These are phyloP conservation scores for Bambusicola thoracicus DNA, from an alignment of 2,113 vertebrate species.

Conservation along the genomic window DNA sequence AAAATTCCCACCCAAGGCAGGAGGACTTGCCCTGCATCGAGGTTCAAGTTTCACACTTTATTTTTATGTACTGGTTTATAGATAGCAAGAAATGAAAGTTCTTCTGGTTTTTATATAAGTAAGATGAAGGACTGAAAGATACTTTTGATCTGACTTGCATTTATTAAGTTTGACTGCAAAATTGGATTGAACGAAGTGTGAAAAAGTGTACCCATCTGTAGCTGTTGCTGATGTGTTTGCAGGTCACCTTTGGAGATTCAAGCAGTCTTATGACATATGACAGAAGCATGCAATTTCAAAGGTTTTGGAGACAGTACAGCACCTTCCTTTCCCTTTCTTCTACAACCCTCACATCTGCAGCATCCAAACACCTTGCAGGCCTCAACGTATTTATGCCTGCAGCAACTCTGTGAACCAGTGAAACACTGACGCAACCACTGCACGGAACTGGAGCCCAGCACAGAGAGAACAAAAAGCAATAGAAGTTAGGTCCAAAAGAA, in stretches of 20 bases:
- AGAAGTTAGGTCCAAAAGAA: not conserved
- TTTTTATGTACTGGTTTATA: constrained; percentile 47
- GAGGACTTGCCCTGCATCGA: not conserved
- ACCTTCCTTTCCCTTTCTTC: not conserved
- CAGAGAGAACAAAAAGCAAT: not conserved
- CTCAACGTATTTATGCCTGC: not conserved
- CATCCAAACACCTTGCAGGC: not conserved
- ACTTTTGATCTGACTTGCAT: not conserved
- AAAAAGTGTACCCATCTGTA: not conserved
- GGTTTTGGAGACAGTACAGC: not conserved
- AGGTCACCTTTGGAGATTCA: not conserved
- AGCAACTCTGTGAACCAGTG: not conserved
- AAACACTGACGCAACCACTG: not conserved
- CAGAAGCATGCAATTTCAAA: not conserved
- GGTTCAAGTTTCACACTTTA: constrained; percentile 12
- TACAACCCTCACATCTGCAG: not conserved
- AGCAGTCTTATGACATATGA: not conserved
- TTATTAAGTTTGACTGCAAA: not conserved
- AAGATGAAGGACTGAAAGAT: not conserved
- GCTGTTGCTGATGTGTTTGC: not conserved
- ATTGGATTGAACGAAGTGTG: not conserved
- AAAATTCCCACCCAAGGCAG: constrained; percentile 25
- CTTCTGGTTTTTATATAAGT: not conserved
- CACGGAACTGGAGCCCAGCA: not conserved
- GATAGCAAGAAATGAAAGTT: constrained; percentile 6